phyloP scores from a whole-genome alignment of 2,113 vertebrate genomes.

The Raja brachyura region DNA sequence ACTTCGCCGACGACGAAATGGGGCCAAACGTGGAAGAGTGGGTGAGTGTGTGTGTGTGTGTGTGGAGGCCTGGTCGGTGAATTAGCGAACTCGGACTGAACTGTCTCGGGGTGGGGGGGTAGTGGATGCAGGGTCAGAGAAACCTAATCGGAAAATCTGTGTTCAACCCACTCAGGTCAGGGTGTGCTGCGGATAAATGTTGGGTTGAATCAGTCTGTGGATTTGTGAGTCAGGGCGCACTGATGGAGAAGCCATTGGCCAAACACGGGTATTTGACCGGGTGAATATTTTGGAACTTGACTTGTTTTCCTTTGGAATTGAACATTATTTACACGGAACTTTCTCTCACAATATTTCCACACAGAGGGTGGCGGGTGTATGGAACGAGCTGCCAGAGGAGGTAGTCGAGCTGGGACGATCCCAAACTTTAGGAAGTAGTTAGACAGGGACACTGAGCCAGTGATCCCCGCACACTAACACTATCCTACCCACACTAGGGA shows the following conservation, averaged over 20 bases:
- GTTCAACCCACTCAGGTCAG: neutral
- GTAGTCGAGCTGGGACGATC: too few relatives aligned
- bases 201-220: neutral
- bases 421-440: too few relatives aligned
- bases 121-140: neutral
- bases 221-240: neutral
- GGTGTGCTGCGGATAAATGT: neutral
- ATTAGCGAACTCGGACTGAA: neutral
- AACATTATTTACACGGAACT: neutral
- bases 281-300: neutral
- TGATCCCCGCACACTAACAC: too few relatives aligned
- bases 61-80: neutral
- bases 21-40: slow-evolving; percentile 68
- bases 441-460: too few relatives aligned
- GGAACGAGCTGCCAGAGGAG: too few relatives aligned
- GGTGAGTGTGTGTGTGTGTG: slow-evolving; percentile 58
- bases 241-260: neutral
- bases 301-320: neutral
- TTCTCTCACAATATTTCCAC: too few relatives aligned
- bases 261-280: neutral
- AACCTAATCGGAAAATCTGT: neutral
- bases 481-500: too few relatives aligned
- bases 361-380: too few relatives aligned
- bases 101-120: too few relatives aligned
- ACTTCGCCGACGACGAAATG: neutral